A percentile compares a stretch with the other conserved stretches of the same genome.
Evolutionary conservation across 1,140 invertebrate genomes (phyloP).

Genomic region (Triops longicaudatus): DNA sequence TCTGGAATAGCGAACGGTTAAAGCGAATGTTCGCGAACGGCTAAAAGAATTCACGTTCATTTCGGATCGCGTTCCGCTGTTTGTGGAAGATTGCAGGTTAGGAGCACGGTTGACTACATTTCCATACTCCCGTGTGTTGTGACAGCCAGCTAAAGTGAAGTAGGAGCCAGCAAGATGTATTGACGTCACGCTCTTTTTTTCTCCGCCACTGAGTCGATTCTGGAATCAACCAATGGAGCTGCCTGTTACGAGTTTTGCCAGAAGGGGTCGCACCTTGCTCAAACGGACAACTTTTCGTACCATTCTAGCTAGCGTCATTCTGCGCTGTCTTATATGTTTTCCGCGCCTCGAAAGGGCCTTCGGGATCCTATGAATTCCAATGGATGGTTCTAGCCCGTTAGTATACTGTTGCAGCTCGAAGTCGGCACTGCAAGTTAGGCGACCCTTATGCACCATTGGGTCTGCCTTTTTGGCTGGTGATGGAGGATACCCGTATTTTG

Average conservation of each 20-base stretch:
- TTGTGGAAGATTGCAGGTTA: not conserved
- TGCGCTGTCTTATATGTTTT: not conserved
- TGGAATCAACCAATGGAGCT: not conserved
- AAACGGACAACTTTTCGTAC: not conserved
- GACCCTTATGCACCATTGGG: not conserved
- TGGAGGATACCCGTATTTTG: not conserved
- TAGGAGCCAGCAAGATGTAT: not conserved
- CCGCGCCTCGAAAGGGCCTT: not conserved
- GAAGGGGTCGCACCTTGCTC: not conserved
- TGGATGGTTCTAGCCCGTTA: not conserved
- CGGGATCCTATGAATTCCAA: not conserved
- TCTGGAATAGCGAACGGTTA: too few relatives aligned
- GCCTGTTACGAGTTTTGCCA: not conserved
- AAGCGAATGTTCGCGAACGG: not conserved
- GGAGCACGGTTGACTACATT: not conserved
- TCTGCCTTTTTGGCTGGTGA: not conserved
- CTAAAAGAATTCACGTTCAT: not conserved
- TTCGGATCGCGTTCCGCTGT: not conserved
- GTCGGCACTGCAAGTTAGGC: not conserved
- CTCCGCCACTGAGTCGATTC: not conserved
- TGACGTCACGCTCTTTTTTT: not conserved
- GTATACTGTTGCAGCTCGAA: not conserved
- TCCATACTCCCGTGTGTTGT: not conserved
- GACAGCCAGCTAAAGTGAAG: not conserved
- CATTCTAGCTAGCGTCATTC: not conserved